phyloP scores from a whole-genome alignment of 2,797 vertebrate genomes.

The Champsocephalus gunnari region DNA sequence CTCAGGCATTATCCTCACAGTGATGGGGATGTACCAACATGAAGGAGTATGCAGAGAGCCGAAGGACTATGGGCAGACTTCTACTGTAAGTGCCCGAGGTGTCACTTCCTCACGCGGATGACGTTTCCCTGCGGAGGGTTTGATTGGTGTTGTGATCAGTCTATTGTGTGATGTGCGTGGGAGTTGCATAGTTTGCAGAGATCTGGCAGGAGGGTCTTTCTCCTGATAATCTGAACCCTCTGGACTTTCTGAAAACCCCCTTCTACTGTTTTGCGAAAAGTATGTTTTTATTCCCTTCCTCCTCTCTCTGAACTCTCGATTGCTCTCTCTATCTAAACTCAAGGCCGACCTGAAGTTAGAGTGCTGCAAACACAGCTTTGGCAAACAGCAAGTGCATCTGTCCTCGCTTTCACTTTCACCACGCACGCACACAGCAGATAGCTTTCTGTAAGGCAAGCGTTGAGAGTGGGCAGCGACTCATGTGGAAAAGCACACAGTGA shows the following conservation, averaged over 20 bases:
- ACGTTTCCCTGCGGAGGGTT: slow-evolving; percentile 33
- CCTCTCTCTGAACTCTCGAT: slow-evolving; percentile 27
- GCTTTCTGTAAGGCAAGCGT: slow-evolving; percentile 73
- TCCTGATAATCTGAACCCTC: slow-evolving; percentile 22
- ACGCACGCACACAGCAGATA: slow-evolving; percentile 43
- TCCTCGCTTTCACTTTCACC: slow-evolving; percentile 63
- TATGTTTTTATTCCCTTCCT: slow-evolving; percentile 28
- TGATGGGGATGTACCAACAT: slow-evolving; percentile 35
- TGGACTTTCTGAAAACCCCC: slow-evolving; percentile 28
- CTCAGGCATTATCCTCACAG: slow-evolving; percentile 50
- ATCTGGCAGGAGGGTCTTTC: slow-evolving; percentile 17
- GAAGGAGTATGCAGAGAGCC: slow-evolving; percentile 31
- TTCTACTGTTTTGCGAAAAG: slow-evolving; percentile 21
- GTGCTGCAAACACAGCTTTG: slow-evolving; percentile 57
- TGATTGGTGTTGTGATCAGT: slow-evolving; percentile 44
- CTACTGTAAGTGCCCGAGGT: slow-evolving; percentile 29
- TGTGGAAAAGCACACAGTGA: slow-evolving; percentile 59
- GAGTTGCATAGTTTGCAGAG: slow-evolving; percentile 47
- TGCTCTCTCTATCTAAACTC: slow-evolving; percentile 21
- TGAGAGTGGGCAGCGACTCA: slow-evolving; percentile 72
- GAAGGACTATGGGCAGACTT: slow-evolving; percentile 58
- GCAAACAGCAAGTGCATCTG: slow-evolving; percentile 70
- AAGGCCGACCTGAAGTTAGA: slow-evolving; percentile 61
- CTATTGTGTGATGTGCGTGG: slow-evolving; percentile 39
- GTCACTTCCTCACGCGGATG: slow-evolving; percentile 37